Conservation (phyloP, 1,140 invertebrate species). For the Zaprionus africanus region DNA sequence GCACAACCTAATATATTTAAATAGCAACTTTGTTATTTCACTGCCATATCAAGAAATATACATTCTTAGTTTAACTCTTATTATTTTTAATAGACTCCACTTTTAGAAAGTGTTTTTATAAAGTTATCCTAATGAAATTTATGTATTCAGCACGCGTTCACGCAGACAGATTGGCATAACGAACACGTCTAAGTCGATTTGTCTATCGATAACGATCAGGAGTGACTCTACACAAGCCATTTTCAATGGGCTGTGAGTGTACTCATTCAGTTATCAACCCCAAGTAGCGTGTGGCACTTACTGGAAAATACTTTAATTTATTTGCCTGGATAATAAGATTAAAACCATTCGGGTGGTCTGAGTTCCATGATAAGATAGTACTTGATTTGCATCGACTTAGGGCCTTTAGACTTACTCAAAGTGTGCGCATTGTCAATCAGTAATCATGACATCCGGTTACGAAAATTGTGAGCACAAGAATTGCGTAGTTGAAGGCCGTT, state of each 20-base stretch:
- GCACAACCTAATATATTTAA: not conserved
- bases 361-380: constrained; percentile 19
- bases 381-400: constrained; percentile 23
- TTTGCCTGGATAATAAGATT: constrained; percentile 34
- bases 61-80: not conserved
- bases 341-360: not conserved
- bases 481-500: not conserved
- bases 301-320: constrained; percentile 38
- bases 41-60: not conserved
- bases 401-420: not conserved
- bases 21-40: not conserved
- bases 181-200: not conserved
- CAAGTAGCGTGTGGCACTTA: constrained; percentile 28
- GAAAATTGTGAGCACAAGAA: not conserved
- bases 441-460: constrained; percentile 24
- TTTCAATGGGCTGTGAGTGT: not conserved
- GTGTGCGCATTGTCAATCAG: constrained; percentile 7
- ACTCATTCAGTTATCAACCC: constrained; percentile 10
- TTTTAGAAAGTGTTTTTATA: not conserved
- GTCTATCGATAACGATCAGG: not conserved
- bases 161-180: not conserved
- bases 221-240: not conserved
- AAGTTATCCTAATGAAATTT: not conserved
- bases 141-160: not conserved
- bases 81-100: not conserved